Evolutionary conservation across 2,113 vertebrate species (phyloP).

Genomic region (Carollia perspicillata): DNA sequence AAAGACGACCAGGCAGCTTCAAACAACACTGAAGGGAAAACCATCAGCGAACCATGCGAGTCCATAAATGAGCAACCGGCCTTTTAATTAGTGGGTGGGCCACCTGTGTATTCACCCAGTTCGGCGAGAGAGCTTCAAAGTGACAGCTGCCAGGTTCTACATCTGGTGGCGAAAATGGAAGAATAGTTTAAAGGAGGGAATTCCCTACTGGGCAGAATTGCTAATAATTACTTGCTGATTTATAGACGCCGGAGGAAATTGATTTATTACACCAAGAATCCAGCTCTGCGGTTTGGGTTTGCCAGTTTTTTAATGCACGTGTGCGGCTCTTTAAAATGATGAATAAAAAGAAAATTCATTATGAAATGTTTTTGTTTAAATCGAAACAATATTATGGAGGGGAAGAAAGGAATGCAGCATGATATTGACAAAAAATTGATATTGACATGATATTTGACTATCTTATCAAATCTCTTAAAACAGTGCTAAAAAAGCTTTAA

Average conservation of each 20-base stretch:
- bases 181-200: slow-evolving; percentile 1
- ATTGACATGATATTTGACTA: no score
- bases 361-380: slow-evolving; percentile 32
- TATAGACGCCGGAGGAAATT: slow-evolving; percentile 34
- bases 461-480: neutral
- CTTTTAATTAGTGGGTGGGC: neutral
- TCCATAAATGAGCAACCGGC: slow-evolving; percentile 24
- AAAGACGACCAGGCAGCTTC: neutral
- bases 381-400: slow-evolving; percentile 37
- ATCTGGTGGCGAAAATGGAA: slow-evolving; percentile 42
- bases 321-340: slow-evolving; percentile 47
- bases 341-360: slow-evolving; percentile 46
- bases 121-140: slow-evolving; percentile 44
- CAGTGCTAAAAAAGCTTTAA: neutral
- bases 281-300: neutral
- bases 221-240: slow-evolving; percentile 52
- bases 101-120: neutral
- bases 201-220: slow-evolving; percentile 27
- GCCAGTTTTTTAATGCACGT: slow-evolving; percentile 1
- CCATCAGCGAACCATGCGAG: neutral
- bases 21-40: neutral
- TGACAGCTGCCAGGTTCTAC: slow-evolving; percentile 23
- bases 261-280: slow-evolving; percentile 43
- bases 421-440: neutral
- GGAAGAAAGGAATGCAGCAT: neutral